Evolutionary conservation across 2,797 vertebrate species (phyloP).

Genomic region (Acanthornis magna): DNA sequence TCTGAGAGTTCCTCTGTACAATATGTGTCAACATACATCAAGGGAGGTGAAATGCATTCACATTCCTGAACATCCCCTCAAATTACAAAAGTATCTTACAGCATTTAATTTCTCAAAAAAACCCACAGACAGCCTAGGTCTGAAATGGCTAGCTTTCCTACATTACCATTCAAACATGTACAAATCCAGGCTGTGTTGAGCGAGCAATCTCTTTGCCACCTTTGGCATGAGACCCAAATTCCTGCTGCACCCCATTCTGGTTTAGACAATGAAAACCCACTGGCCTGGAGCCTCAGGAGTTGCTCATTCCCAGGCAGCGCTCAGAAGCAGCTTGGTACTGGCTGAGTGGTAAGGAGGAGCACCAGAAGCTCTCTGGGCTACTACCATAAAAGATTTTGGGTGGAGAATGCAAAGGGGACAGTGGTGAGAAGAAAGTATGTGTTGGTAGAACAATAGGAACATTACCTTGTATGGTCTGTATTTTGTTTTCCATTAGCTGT

Average conservation of each 20-base stretch:
- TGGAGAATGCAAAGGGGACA: not conserved
- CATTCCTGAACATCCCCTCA: not conserved
- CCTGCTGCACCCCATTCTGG: not conserved
- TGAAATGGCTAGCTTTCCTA: not conserved
- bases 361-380: not conserved
- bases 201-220: not conserved
- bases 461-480: constrained; percentile 42
- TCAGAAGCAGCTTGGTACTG: not conserved
- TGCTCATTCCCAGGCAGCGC: not conserved
- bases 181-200: not conserved
- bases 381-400: not conserved
- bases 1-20: constrained; percentile 19
- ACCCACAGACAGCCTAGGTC: not conserved
- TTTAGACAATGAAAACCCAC: not conserved
- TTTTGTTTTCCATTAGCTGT: constrained; percentile 37
- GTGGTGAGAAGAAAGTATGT: not conserved
- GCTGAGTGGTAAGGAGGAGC: not conserved
- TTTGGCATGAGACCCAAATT: not conserved
- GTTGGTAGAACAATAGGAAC: not conserved
- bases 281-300: rapidly evolving
- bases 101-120: not conserved
- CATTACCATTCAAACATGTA: not conserved
- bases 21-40: not conserved
- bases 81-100: not conserved
- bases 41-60: not conserved